A percentile compares a stretch with the other conserved stretches of the same genome.
These are phyloP conservation scores for Caenorhabditis plicata DNA, from an alignment of 2,888 invertebrate species.

Conservation along the genomic window DNA sequence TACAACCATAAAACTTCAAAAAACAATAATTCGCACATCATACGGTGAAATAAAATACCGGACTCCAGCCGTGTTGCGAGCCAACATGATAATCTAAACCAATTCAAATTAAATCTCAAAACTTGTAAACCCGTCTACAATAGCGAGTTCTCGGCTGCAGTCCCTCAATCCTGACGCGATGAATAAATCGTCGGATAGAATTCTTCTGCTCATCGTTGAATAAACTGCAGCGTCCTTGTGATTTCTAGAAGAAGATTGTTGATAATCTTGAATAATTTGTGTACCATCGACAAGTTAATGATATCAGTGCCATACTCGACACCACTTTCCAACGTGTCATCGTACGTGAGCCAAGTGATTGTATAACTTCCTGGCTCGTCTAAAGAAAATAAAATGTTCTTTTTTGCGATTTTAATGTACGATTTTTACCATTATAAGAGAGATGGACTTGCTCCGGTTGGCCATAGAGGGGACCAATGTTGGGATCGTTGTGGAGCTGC, in stretches of 20 bases:
- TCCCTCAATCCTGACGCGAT: constrained; percentile 44
- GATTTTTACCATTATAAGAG: constrained; percentile 57
- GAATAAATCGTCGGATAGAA: constrained; percentile 50
- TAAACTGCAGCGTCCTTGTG: constrained; percentile 29
- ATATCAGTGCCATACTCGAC: constrained; percentile 55
- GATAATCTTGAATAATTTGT: neutral
- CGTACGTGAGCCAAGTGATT: constrained; percentile 62
- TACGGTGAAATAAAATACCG: constrained; percentile 52
- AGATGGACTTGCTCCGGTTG: constrained; percentile 63
- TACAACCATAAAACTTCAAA: neutral
- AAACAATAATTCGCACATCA: neutral
- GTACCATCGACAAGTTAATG: neutral
- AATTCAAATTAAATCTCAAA: constrained; percentile 1
- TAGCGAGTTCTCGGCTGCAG: constrained; percentile 50
- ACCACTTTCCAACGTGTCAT: constrained; percentile 51
- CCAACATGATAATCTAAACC: constrained; percentile 49
- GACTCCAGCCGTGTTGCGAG: constrained; percentile 48
- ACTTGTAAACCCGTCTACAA: constrained; percentile 32
- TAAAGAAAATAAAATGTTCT: no score
- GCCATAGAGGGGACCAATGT: constrained; percentile 51
- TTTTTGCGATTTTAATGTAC: no score
- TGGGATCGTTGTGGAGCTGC: constrained; percentile 34
- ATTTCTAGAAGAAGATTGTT: neutral
- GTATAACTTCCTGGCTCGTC: constrained; percentile 36
- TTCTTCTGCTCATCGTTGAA: constrained; percentile 50